Percentiles rank a stretch among this genome's conserved stretches.
These are phyloP conservation scores for Rhizoglyphus robini DNA, from an alignment of 1,140 invertebrate species.

Conservation along the genomic window DNA sequence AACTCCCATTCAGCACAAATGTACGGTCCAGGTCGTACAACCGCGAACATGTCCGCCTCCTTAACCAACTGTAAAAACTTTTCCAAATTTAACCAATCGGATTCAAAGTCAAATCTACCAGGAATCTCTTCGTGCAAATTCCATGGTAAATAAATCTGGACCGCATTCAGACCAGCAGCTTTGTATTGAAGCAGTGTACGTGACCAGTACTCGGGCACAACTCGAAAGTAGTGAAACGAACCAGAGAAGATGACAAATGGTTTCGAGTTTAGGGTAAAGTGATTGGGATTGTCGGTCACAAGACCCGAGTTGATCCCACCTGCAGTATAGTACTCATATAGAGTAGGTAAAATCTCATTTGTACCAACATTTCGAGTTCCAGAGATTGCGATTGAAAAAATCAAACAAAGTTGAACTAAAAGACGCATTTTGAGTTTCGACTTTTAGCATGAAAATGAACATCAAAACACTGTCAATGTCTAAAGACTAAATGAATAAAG, in stretches of 20 bases:
- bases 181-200: slow-evolving; percentile 38
- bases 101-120: slow-evolving; percentile 24
- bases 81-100: slow-evolving; percentile 29
- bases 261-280: slow-evolving; percentile 39
- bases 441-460: too few species aligned
- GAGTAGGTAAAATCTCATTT: too few species aligned
- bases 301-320: slow-evolving; percentile 9
- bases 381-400: too few species aligned
- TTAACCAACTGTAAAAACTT: slow-evolving; percentile 35
- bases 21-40: slow-evolving; percentile 39
- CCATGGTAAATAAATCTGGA: slow-evolving; percentile 41
- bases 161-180: slow-evolving; percentile 38
- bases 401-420: too few species aligned
- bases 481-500: too few species aligned
- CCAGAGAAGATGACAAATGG: slow-evolving; percentile 41
- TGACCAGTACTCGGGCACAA: slow-evolving; percentile 38
- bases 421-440: too few species aligned
- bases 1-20: slow-evolving; percentile 42
- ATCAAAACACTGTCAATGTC: too few species aligned
- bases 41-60: slow-evolving; percentile 35
- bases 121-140: slow-evolving; percentile 36
- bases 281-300: slow-evolving; percentile 25
- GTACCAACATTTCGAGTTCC: too few species aligned
- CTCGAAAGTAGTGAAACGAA: slow-evolving; percentile 40
- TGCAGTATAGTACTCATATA: slow-evolving; percentile 16